phyloP scores from a whole-genome alignment of 2,888 invertebrate genomes.

The Parthenolecanium corni region DNA sequence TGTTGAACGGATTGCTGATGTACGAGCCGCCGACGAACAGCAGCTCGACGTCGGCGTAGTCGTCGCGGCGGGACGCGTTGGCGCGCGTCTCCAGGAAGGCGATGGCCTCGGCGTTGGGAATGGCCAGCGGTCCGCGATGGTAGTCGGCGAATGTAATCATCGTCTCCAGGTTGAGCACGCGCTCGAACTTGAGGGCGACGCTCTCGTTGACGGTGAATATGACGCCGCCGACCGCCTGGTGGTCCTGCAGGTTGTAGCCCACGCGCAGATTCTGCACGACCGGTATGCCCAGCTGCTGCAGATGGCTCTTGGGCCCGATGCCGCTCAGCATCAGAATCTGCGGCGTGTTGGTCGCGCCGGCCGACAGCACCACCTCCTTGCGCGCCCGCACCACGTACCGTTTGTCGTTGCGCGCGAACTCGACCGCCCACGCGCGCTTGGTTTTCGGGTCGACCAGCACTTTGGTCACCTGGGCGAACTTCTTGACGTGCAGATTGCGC shows the following conservation, averaged over 20 bases:
- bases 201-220: constrained; percentile 45
- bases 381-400: constrained; percentile 47
- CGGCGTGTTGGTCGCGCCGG: constrained; percentile 71
- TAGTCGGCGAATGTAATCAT: constrained; percentile 23
- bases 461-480: constrained; percentile 48
- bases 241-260: constrained; percentile 45
- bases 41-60: constrained; percentile 30
- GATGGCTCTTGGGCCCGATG: constrained; percentile 54
- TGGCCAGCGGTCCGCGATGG: constrained; percentile 29
- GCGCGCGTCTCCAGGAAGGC: constrained; percentile 27
- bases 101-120: constrained; percentile 29
- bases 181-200: constrained; percentile 38
- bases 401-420: constrained; percentile 45
- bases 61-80: constrained; percentile 36
- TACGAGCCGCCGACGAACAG: constrained; percentile 28
- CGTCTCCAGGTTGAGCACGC: constrained; percentile 34
- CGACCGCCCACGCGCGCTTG: constrained; percentile 47
- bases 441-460: constrained; percentile 47
- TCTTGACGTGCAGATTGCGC: constrained; percentile 51
- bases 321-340: constrained; percentile 68
- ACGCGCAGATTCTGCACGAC: constrained; percentile 32
- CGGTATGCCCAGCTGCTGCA: constrained; percentile 36
- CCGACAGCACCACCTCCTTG: constrained; percentile 71
- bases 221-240: constrained; percentile 52
- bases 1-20: constrained; percentile 35